Percentiles rank a stretch among this genome's conserved stretches.
These are phyloP conservation scores for Pyrrhosoma nymphula DNA, from an alignment of 2,888 invertebrate genomes.

Conservation along the genomic window DNA sequence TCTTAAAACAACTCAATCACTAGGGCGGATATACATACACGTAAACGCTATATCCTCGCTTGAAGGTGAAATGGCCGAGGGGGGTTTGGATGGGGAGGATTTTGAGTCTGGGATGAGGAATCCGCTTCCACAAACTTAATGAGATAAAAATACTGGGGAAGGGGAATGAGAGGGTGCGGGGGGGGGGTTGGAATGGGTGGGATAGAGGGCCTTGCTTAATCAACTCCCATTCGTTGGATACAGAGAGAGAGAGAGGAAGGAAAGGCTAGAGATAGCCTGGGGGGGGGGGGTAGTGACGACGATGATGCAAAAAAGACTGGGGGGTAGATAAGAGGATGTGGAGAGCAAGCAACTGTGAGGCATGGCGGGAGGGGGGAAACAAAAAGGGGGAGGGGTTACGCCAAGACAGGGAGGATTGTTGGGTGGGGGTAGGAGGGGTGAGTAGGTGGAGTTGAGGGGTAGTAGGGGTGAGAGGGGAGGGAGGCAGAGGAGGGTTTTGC, in stretches of 20 bases:
- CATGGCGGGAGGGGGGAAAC: too few relatives aligned
- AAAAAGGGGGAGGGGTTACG: too few relatives aligned
- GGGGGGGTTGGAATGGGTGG: too few relatives aligned
- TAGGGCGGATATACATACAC: neutral
- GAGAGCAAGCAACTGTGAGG: too few relatives aligned
- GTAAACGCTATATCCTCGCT: neutral
- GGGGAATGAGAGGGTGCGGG: neutral
- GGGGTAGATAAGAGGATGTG: too few relatives aligned
- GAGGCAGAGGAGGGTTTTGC: slow-evolving; percentile 30
- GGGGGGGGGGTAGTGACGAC: too few relatives aligned
- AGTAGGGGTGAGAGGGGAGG: too few relatives aligned
- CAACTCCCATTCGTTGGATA: neutral
- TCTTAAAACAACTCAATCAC: slow-evolving; percentile 25
- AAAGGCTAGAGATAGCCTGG: neutral
- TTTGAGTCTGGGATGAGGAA: too few relatives aligned
- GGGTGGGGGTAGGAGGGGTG: neutral
- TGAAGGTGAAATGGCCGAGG: neutral
- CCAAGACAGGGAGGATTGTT: neutral
- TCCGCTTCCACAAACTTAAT: neutral
- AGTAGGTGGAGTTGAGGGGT: neutral
- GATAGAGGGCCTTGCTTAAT: neutral
- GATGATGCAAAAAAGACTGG: too few relatives aligned
- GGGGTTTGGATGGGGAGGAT: neutral
- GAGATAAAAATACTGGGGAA: slow-evolving; percentile 10
- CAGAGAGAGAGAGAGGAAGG: neutral